Percentiles rank a stretch among this genome's conserved stretches.
phyloP scores from a whole-genome alignment of 2,888 invertebrate species.

The Noctua janthina region DNA sequence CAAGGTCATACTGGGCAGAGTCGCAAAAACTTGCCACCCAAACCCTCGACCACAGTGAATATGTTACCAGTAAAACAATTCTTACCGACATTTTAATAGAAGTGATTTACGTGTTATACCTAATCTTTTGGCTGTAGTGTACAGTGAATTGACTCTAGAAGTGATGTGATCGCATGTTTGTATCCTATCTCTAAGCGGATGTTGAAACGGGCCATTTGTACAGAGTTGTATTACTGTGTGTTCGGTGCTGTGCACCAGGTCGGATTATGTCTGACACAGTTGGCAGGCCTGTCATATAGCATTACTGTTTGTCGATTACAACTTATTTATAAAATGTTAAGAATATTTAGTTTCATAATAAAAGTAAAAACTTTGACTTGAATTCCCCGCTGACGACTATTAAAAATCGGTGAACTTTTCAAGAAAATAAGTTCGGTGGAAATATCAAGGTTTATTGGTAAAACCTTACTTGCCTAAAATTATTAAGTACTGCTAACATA shows the following conservation, averaged over 20 bases:
- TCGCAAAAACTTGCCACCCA: slow-evolving; percentile 72
- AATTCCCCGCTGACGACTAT: not conserved
- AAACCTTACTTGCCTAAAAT: not conserved
- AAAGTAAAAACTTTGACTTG: slow-evolving; percentile 59
- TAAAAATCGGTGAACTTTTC: slow-evolving; percentile 29
- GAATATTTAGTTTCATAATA: slow-evolving; percentile 72
- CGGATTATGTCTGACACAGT: slow-evolving; percentile 68
- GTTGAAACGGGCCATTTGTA: slow-evolving; percentile 23
- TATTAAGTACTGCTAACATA: not conserved
- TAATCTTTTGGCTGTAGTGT: not conserved
- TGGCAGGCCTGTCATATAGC: slow-evolving; percentile 72
- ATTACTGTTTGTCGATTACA: slow-evolving; percentile 72
- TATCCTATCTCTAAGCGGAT: slow-evolving; percentile 28
- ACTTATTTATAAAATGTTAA: slow-evolving; percentile 73
- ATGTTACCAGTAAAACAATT: slow-evolving; percentile 61
- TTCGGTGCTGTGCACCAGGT: slow-evolving; percentile 57
- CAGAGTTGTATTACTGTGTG: slow-evolving; percentile 64
- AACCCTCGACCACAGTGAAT: slow-evolving; percentile 61
- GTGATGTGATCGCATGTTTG: not conserved
- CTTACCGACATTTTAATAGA: slow-evolving; percentile 15
- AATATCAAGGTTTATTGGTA: not conserved
- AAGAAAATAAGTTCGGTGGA: slow-evolving; percentile 17
- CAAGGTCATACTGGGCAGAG: slow-evolving; percentile 71
- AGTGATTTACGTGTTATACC: not conserved
- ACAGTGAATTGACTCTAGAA: not conserved